Conservation (phyloP, 2,113 vertebrate species). For the cattle (Bos taurus) region ARS-UCD2.0 NC_037347.1:12562001-12562500, state of each 20-base stretch:
- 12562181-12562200: background rate
- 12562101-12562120: background rate
- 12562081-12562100: background rate
- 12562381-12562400: background rate
- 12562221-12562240: accelerated
- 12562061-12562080: background rate
- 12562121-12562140: background rate
- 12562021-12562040: background rate
- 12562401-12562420: background rate
- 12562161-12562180: background rate
- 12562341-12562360: background rate
- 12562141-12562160: background rate
- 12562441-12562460: background rate
- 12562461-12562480: background rate
- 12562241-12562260: background rate
- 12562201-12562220: background rate
- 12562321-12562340: background rate
- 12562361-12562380: background rate
- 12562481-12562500: background rate
- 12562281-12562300: background rate
- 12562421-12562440: background rate
- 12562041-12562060: background rate
- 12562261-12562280: background rate
- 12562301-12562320: background rate
- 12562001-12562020: background rate